Base-by-base conservation (phyloP, 2,888 invertebrate genomes). In the Elegia similella region DNA sequence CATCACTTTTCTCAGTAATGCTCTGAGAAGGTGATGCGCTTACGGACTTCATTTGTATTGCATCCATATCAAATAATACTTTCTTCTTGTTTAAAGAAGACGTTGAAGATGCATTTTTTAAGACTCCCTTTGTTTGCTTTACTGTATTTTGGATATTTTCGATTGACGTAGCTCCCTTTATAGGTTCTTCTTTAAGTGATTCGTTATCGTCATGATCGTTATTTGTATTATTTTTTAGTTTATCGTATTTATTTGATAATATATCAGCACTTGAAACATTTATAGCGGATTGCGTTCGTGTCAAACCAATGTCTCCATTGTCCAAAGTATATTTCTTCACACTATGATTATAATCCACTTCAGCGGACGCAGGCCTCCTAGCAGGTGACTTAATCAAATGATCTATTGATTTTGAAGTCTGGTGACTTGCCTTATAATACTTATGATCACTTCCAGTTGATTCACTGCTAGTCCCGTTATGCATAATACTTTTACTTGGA, bases 1-100 rank as follows among this genome's bases (percentile, higher is more conserved):
- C 78, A 58, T 82, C 82, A 66, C 77, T 86, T 71, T 84, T 88
- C 60, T 88, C 91, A 46, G 88, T 88, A 32, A 80, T 70, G 59
- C 90, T 91, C 72, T 89, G 88, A 42, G 92, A 91, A n/a, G 91
- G 88, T n/a, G 90, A 90, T 47, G 89, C 88, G 67, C 92, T 92
- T 0, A 91, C 76, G 1, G 91, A 92, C 69, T 92, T 92, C 85
- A 89, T 91, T 78, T 92, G 90, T 67, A 92, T 89, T 3, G 92
- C 88, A 66, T 93, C 92, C 78, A 94, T 87, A 80, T 94, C 93
- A 67, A 94, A 94, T 48, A 94, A 69, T 7, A 94, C 94, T 80
- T 93, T 94, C 75, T 94, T 94, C 68, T 94, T 94, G 23, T 92
- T 87, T 29, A 93, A 72, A 46, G 92, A 92, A 42, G 91, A 92